A percentile compares a stretch with the other conserved stretches of the same genome.
These are phyloP conservation scores for Trichechus manatus DNA, from an alignment of 2,113 vertebrate species.

Conservation along the genomic window DNA sequence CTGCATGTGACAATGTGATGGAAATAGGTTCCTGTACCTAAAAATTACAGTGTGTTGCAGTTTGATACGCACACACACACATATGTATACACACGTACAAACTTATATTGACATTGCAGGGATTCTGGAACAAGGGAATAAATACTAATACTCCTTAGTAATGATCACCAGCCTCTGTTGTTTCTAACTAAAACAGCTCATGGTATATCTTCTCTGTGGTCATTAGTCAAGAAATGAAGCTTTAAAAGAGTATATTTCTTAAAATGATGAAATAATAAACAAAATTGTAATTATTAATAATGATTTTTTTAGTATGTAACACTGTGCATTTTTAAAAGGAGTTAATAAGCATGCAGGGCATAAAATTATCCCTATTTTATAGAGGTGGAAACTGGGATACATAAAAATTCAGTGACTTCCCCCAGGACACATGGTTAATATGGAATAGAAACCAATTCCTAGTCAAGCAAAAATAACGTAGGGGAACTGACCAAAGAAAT, in stretches of 20 bases:
- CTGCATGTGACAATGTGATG: slow-evolving; percentile 21
- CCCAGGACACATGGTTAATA: background rate
- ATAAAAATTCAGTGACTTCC: background rate
- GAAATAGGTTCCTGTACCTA: background rate
- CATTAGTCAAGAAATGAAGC: background rate
- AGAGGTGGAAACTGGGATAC: background rate
- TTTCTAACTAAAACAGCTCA: slow-evolving; percentile 10
- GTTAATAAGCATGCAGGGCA: background rate
- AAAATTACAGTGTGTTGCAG: background rate
- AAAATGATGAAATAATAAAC: slow-evolving; percentile 44
- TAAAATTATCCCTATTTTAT: background rate
- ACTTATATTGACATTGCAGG: background rate
- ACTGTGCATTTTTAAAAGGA: background rate
- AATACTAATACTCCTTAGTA: background rate
- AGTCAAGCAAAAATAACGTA: background rate
- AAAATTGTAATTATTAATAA: background rate
- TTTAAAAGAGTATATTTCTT: background rate
- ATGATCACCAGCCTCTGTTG: background rate
- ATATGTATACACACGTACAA: background rate
- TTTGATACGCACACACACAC: background rate
- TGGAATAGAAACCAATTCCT: background rate
- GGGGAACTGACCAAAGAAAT: background rate
- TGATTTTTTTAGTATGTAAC: background rate
- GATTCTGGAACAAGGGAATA: background rate
- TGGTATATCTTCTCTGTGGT: background rate